phyloP scores from a whole-genome alignment of 2,113 vertebrate species.

The Syngnathus scovelli region DNA sequence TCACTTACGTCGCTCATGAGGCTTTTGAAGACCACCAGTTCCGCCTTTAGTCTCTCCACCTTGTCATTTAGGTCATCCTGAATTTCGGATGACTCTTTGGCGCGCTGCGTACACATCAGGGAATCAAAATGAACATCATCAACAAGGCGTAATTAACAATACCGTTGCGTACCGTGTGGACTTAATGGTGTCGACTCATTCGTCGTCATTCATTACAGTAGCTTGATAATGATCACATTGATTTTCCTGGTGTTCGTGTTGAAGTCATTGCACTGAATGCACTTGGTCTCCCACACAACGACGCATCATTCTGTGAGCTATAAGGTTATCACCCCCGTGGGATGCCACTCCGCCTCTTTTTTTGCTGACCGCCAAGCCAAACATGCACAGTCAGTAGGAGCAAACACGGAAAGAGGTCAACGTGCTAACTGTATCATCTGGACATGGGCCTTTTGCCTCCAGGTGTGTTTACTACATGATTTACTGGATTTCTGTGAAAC shows the following conservation, averaged over 20 bases:
- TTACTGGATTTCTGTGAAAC: neutral
- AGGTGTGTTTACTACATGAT: slow-evolving; percentile 28
- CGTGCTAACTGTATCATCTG: slow-evolving; percentile 4
- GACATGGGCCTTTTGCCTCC: neutral
- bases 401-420: slow-evolving; percentile 17
- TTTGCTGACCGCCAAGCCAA: slow-evolving; percentile 62
- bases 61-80: slow-evolving; percentile 90
- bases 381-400: slow-evolving; percentile 44
- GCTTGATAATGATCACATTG: too few species aligned
- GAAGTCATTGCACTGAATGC: slow-evolving; percentile 16
- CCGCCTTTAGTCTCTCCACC: slow-evolving; percentile 89
- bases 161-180: too few species aligned
- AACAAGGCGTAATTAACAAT: neutral
- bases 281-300: slow-evolving; percentile 6
- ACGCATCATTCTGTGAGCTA: slow-evolving; percentile 24
- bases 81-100: slow-evolving; percentile 79
- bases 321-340: slow-evolving; percentile 33
- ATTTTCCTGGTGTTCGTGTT: neutral
- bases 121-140: slow-evolving; percentile 2
- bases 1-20: slow-evolving; percentile 96
- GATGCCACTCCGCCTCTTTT: slow-evolving; percentile 26
- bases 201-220: too few species aligned
- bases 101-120: slow-evolving; percentile 68
- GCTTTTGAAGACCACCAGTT: slow-evolving; percentile 96
- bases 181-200: too few species aligned